Evolutionary conservation across 1,140 invertebrate species (phyloP), one percentile per base, ranked within the genome.

Genomic region (Eupeodes corollae): DNA sequence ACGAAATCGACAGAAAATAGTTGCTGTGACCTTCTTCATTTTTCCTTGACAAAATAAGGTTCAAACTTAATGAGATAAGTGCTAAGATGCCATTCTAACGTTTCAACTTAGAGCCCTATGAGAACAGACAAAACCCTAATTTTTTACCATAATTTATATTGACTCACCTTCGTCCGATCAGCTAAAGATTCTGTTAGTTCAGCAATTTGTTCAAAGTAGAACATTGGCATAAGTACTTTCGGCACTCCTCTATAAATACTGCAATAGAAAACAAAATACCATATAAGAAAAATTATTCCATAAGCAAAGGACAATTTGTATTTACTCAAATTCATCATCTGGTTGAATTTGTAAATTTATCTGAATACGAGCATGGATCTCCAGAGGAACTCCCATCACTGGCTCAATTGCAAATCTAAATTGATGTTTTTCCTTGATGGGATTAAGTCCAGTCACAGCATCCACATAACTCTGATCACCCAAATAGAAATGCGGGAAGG

Each of bases 401-500:
- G 86, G 86, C 67, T 92, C 84, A 19, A 89, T 56, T 9, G 78
- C 70, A 38, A 92, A 67, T 44, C 68, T 71, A 54, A 86, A 83
- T 51, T 79, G 72, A 57, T 91, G 87, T 56, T 79, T 72, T 0
- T 76, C 64, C 44, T 76, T 71, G 33, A 82, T 66, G 0, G 91
- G 89, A 0, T 73, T 54, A 68, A 93, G 69, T 21, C 89, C 89
- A 0, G 67, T 59, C 1, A 93, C 77, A 2, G 70, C 66, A 12
- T 82, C 52, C 10, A 62, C 48, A 43, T 89, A 83, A 46, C 63
- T 75, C 0, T 76, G 68, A 66, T 91, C 88, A 1, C 80, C 87
- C 49, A 84, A 68, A 59, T 86, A 83, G 72, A 92, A 94, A 66
- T 95, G 91, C 0, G 91, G 91, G 48, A 83, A 80, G 8, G 88